Conservation (phyloP, 2,888 invertebrate genomes). For the Drosophila tanythrix region DNA sequence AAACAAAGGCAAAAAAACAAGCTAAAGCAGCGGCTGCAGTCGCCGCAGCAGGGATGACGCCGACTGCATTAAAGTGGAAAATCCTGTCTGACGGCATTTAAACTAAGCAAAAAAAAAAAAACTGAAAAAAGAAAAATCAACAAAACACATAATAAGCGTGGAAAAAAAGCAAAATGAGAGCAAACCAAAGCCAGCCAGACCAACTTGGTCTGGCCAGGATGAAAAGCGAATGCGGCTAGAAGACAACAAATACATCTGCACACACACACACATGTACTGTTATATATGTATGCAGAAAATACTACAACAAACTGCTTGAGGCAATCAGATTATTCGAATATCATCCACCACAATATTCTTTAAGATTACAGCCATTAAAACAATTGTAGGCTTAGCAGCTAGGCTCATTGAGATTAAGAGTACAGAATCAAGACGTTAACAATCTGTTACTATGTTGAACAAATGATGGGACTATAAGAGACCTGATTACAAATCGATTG, state of each 20-base stretch:
- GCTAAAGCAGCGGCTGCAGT: constrained; percentile 35
- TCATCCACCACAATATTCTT: neutral
- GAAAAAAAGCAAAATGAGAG: constrained; percentile 74
- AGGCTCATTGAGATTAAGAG: neutral
- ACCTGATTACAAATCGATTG: neutral
- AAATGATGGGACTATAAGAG: neutral
- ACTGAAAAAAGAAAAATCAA: constrained; percentile 49
- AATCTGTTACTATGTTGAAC: neutral
- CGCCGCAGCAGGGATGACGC: constrained; percentile 5
- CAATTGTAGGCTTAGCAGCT: neutral
- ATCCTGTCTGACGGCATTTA: constrained; percentile 82
- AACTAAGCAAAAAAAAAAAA: constrained; percentile 56
- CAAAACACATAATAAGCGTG: constrained; percentile 71
- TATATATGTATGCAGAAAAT: constrained; percentile 3
- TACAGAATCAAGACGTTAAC: neutral
- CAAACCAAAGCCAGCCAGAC: constrained; percentile 53
- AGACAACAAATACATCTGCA: constrained; percentile 12
- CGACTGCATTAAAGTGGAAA: constrained; percentile 79
- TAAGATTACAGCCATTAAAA: neutral
- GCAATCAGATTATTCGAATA: neutral
- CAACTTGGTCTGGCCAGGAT: constrained; percentile 46
- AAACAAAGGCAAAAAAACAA: constrained; percentile 36
- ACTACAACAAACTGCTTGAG: neutral
- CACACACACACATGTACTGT: neutral
- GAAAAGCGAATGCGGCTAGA: constrained; percentile 63